These are phyloP conservation scores for Melangyna quadrimaculata DNA, from an alignment of 2,888 invertebrate genomes.

Conservation along the genomic window DNA sequence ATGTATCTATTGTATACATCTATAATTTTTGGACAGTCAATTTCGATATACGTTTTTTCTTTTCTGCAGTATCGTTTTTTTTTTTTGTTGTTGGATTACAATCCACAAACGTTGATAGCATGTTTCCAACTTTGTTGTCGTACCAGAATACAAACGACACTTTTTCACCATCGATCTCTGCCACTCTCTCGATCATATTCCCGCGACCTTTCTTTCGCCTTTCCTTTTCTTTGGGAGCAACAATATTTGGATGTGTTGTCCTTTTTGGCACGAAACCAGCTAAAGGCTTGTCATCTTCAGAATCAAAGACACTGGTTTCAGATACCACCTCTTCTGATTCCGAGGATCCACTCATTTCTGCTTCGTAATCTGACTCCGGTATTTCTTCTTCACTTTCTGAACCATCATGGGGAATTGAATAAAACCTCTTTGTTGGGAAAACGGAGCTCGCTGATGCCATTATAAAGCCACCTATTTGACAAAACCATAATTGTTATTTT, in stretches of 20 bases:
- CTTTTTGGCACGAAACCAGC: background rate
- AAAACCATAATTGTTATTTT: background rate
- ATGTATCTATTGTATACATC: constrained; percentile 51
- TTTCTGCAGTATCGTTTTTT: constrained; percentile 41
- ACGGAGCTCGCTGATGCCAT: background rate
- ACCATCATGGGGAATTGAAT: constrained; percentile 10
- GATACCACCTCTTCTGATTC: background rate
- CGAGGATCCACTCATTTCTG: background rate
- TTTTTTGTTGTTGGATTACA: constrained; percentile 51
- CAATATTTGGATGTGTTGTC: constrained; percentile 5
- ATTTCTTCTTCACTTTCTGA: constrained; percentile 21
- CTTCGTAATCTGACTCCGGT: background rate
- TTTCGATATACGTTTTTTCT: constrained; percentile 55
- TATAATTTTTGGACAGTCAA: constrained; percentile 37
- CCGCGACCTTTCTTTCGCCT: constrained; percentile 51
- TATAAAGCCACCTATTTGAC: background rate
- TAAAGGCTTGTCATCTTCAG: background rate
- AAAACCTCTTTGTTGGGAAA: background rate
- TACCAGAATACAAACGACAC: constrained; percentile 55
- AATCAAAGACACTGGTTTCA: background rate
- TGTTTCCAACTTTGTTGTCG: constrained; percentile 9
- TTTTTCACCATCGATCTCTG: constrained; percentile 50
- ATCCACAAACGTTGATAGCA: constrained; percentile 58
- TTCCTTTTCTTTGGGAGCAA: constrained; percentile 58
- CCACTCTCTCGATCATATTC: too few species aligned